Conservation (phyloP, 2,113 vertebrate species). For the Ailurus styani region DNA sequence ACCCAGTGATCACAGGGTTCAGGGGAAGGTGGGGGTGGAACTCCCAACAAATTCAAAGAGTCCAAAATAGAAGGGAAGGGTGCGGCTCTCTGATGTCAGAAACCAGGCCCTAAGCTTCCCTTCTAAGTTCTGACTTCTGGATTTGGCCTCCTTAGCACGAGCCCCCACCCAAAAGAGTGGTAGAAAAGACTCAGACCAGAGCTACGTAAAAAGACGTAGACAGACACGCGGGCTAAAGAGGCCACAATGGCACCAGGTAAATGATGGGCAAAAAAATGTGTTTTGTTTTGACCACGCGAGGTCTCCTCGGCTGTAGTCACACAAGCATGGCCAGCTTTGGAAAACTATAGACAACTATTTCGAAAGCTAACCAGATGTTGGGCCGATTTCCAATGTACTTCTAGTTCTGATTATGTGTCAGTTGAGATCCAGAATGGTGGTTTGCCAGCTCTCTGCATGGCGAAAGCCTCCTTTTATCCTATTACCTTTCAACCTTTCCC, state of each 20-base stretch:
- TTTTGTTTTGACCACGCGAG: not conserved
- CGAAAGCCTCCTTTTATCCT: not conserved
- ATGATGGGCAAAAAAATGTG: not conserved
- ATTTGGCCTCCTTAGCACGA: not conserved
- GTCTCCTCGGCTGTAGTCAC: not conserved
- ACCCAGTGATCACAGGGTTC: not conserved
- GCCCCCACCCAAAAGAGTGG: not conserved
- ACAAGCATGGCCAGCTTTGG: not conserved
- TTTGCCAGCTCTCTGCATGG: not conserved
- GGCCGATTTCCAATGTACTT: conserved; percentile 32
- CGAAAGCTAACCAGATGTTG: conserved; percentile 47
- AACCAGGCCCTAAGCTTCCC: not conserved
- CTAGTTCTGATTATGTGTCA: conserved; percentile 39
- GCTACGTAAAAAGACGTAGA: not conserved
- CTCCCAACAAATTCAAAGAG: not conserved
- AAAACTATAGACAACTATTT: not conserved
- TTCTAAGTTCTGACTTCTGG: not conserved
- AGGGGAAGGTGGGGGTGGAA: not conserved
- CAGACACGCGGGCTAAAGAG: not conserved
- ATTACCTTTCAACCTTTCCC: conserved; percentile 24
- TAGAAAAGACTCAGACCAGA: not conserved
- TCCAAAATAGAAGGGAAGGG: not conserved
- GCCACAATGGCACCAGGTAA: not conserved
- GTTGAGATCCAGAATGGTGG: not conserved
- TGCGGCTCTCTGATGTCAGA: not conserved